Conservation (phyloP, 1,140 invertebrate genomes). For the Formica exsecta region DNA sequence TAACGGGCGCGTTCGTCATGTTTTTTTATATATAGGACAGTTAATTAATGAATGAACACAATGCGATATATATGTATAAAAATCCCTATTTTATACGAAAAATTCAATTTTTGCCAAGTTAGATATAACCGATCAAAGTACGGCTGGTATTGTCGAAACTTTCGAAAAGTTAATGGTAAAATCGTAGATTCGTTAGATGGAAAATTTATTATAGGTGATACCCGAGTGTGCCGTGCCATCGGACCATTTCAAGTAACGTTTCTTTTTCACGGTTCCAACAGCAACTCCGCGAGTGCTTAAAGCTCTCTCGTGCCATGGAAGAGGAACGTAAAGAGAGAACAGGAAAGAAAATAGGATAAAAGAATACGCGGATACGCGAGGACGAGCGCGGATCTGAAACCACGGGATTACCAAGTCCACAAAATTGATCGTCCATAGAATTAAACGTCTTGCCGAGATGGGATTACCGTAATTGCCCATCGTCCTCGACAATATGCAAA, state of each 20-base stretch:
- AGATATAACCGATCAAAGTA: not conserved
- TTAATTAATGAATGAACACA: constrained; percentile 23
- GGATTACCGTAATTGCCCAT: constrained; percentile 59
- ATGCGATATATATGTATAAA: no score
- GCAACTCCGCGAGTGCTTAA: constrained; percentile 32
- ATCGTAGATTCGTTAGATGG: constrained; percentile 33
- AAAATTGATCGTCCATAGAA: constrained; percentile 59
- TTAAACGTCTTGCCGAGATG: constrained; percentile 51
- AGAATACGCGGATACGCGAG: constrained; percentile 24
- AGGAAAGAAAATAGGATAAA: constrained; percentile 8
- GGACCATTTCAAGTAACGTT: constrained; percentile 29
- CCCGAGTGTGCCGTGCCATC: not conserved
- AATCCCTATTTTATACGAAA: not conserved
- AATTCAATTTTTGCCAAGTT: constrained; percentile 21
- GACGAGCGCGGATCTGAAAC: constrained; percentile 10
- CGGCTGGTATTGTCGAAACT: not conserved
- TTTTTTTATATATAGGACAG: not conserved
- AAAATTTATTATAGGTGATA: constrained; percentile 3
- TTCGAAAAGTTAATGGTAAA: not conserved
- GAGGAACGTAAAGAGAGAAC: not conserved
- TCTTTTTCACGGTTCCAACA: not conserved
- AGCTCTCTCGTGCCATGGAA: not conserved
- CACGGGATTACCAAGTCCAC: constrained; percentile 49
- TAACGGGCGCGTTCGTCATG: not conserved
- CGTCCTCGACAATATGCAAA: constrained; percentile 68